Percentiles rank a stretch among this genome's conserved stretches.
These are phyloP conservation scores for Anomalospiza imberbis DNA, from an alignment of 2,797 vertebrate genomes.

Conservation along the genomic window DNA sequence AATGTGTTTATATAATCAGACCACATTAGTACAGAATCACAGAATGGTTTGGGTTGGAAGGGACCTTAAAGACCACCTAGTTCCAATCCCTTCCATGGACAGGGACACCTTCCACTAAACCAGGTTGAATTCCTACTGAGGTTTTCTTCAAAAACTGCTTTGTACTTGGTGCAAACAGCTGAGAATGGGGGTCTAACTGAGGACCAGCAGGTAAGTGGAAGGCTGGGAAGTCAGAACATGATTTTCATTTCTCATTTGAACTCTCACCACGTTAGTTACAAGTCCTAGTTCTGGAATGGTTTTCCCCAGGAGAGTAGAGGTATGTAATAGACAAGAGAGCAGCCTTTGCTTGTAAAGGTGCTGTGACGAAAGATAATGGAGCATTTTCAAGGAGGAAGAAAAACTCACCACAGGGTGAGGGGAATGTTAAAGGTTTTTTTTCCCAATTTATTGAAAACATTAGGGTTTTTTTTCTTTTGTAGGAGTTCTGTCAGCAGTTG, in stretches of 20 bases:
- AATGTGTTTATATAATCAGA: not conserved
- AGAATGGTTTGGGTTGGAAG: not conserved
- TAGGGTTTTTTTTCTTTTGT: not conserved
- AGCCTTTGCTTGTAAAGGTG: constrained; percentile 2
- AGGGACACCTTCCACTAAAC: not conserved
- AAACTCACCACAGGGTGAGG: not conserved
- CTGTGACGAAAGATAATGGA: not conserved
- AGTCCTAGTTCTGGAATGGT: not conserved
- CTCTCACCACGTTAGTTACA: not conserved
- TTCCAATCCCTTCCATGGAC: not conserved
- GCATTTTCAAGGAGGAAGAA: not conserved
- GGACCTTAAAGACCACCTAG: not conserved
- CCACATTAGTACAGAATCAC: not conserved
- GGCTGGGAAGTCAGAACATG: not conserved
- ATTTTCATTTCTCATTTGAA: not conserved
- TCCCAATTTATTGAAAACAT: not conserved
- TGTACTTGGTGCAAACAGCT: not conserved
- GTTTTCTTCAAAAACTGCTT: not conserved
- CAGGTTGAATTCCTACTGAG: not conserved
- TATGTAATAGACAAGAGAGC: not conserved
- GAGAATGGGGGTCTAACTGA: not conserved
- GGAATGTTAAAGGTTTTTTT: not conserved
- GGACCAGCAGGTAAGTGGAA: not conserved
- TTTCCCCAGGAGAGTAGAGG: not conserved
- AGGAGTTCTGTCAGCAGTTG: constrained; percentile 17